A percentile compares a stretch with the other conserved stretches of the same genome.
Evolutionary conservation across 2,113 vertebrate genomes (phyloP).

Genomic region (Prionailurus bengalensis): DNA sequence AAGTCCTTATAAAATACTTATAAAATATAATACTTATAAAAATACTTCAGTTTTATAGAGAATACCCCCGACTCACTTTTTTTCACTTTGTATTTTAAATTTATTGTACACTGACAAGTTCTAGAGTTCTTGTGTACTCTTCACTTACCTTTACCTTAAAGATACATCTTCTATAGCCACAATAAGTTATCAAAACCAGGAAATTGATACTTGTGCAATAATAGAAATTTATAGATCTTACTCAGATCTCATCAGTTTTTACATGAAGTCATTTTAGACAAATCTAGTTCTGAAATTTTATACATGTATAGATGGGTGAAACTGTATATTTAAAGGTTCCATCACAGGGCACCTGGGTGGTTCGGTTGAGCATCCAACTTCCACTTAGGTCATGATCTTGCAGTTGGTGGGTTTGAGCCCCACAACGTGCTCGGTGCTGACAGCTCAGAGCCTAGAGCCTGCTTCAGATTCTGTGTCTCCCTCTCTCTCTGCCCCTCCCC

Average conservation of each 20-base stretch:
- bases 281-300: not conserved
- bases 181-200: not conserved
- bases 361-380: no score
- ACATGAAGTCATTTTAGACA: not conserved
- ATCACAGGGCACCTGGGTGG: no score
- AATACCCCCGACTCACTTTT: not conserved
- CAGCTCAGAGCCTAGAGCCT: no score
- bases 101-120: no score
- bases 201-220: not conserved
- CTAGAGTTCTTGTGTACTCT: not conserved
- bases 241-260: not conserved
- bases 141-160: not conserved
- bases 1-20: not conserved
- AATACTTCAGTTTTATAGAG: not conserved
- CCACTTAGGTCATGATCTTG: no score
- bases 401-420: no score
- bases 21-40: not conserved
- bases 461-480: no score
- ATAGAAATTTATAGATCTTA: not conserved
- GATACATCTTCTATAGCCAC: not conserved
- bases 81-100: no score
- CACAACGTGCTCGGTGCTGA: no score
- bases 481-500: no score
- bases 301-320: not conserved
- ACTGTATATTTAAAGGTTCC: no score